Evolutionary conservation across 2,113 vertebrate genomes (phyloP).

Genomic region (Blennius ocellaris): DNA sequence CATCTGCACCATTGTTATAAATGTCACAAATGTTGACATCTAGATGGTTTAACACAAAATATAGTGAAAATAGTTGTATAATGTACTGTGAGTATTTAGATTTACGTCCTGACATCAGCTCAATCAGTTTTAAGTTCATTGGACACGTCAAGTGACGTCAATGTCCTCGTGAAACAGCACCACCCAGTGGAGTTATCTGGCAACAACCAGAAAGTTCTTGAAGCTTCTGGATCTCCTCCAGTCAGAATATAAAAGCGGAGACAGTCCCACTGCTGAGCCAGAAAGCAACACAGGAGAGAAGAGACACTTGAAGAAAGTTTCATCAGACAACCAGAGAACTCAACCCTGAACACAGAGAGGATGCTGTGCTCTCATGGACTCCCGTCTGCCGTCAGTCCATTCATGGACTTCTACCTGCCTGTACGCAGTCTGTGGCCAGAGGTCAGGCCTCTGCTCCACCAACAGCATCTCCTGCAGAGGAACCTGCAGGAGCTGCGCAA

Average conservation of each 20-base stretch:
- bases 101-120: no score
- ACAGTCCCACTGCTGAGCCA: conserved; percentile 36
- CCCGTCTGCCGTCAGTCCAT: conserved; percentile 35
- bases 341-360: not conserved
- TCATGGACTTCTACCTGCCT: conserved; percentile 23
- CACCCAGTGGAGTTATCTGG: conserved; percentile 19
- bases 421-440: conserved; percentile 74
- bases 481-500: conserved; percentile 54
- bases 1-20: no score
- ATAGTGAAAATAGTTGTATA: no score
- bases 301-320: conserved; percentile 2
- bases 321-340: conserved; percentile 4
- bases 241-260: conserved; percentile 14
- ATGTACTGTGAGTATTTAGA: no score
- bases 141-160: no score
- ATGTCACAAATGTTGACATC: no score
- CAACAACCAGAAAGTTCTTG: conserved; percentile 40
- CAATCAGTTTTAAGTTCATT: no score
- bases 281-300: conserved; percentile 7
- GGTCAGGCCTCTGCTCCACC: conserved; percentile 67
- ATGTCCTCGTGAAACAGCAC: conserved; percentile 18
- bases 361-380: conserved; percentile 45
- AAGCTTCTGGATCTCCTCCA: conserved; percentile 14
- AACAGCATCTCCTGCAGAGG: conserved; percentile 65
- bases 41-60: no score